phyloP scores from a whole-genome alignment of 2,113 vertebrate species.

The Triplophysa siluroides region DNA sequence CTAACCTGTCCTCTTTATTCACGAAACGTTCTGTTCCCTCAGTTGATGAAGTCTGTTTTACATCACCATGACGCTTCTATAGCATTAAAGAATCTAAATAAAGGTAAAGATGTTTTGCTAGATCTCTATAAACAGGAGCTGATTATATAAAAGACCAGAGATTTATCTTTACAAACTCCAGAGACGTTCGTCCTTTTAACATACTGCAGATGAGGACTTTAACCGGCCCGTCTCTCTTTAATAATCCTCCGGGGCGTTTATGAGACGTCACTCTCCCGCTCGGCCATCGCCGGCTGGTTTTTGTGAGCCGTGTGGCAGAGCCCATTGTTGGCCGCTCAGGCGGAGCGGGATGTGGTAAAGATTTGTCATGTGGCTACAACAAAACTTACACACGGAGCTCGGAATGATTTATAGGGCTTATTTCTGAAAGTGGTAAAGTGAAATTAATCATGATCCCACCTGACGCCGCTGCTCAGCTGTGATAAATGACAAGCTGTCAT shows the following conservation, averaged over 20 bases:
- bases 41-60: constrained; percentile 65
- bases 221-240: constrained; percentile 51
- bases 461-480: constrained; percentile 76
- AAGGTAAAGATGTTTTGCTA: constrained; percentile 7
- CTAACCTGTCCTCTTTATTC: constrained; percentile 66
- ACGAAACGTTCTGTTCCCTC: constrained; percentile 60
- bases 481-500: constrained; percentile 81
- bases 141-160: constrained; percentile 54
- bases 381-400: constrained; percentile 65
- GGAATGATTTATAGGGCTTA: constrained; percentile 82
- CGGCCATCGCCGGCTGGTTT: constrained; percentile 25
- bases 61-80: constrained; percentile 59
- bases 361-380: constrained; percentile 73
- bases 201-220: constrained; percentile 35
- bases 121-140: constrained; percentile 17
- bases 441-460: constrained; percentile 82
- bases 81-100: constrained; percentile 63
- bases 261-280: constrained; percentile 47
- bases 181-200: constrained; percentile 42
- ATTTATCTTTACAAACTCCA: constrained; percentile 61
- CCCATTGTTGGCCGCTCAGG: constrained; percentile 53
- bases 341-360: constrained; percentile 67
- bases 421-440: constrained; percentile 82
- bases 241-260: constrained; percentile 52
- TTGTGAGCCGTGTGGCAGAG: constrained; percentile 42